Conservation (phyloP, 1,140 invertebrate genomes). For the Bombus soroeensis region DNA sequence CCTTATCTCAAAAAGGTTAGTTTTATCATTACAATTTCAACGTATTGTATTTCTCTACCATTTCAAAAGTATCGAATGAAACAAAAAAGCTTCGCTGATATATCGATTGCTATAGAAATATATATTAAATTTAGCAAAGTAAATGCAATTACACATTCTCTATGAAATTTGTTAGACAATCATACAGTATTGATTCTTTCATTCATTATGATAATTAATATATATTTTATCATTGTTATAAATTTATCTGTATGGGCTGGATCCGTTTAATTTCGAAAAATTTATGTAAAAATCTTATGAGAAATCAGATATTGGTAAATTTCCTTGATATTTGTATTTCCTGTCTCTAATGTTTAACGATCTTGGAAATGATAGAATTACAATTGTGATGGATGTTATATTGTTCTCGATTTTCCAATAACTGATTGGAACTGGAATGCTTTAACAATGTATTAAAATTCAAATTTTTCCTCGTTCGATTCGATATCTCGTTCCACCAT, state of each 20-base stretch:
- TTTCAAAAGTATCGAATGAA: background rate
- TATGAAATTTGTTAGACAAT: background rate
- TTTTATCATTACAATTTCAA: background rate
- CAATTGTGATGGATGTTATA: constrained; percentile 2
- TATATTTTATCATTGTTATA: background rate
- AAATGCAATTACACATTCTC: background rate
- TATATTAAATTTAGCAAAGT: background rate
- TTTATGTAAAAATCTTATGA: background rate
- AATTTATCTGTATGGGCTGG: background rate
- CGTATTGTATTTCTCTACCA: background rate
- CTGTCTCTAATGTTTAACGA: background rate
- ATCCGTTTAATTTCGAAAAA: background rate
- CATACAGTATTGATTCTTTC: background rate
- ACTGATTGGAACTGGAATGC: background rate
- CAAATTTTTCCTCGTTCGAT: background rate
- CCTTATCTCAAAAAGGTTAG: background rate
- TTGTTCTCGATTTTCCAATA: background rate
- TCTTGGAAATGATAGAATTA: background rate
- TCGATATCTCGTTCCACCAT: background rate
- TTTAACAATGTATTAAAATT: constrained; percentile 9
- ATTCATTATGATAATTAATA: too few relatives aligned
- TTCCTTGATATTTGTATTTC: background rate
- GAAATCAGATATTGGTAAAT: background rate
- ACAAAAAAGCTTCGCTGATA: background rate
- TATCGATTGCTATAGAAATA: background rate